Conservation (phyloP, 2,113 vertebrate species). For the Oenanthe melanoleuca region DNA sequence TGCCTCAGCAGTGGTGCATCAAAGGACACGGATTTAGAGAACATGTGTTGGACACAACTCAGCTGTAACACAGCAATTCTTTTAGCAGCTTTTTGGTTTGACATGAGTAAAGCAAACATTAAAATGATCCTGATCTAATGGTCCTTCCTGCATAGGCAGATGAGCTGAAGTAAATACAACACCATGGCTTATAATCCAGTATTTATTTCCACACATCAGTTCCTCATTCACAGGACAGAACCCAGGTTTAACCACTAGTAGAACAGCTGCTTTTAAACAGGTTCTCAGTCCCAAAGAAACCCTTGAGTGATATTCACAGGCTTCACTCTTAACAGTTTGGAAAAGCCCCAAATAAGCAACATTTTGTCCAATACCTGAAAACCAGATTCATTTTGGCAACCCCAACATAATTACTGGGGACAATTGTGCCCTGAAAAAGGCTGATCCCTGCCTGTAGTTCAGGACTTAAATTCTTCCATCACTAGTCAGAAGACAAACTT, state of each 20-base stretch:
- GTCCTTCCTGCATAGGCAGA: neutral
- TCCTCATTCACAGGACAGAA: constrained; percentile 10
- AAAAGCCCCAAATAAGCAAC: neutral
- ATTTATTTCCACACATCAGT: neutral
- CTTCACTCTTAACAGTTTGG: neutral
- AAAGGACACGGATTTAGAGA: fast-evolving
- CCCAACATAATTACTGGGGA: neutral
- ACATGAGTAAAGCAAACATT: neutral
- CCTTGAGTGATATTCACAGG: neutral
- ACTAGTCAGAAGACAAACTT: neutral
- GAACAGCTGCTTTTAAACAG: neutral
- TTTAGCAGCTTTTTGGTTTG: neutral
- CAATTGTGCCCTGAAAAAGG: neutral
- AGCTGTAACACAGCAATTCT: neutral
- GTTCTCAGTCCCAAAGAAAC: constrained; percentile 29
- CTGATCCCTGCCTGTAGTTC: neutral
- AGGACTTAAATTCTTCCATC: neutral
- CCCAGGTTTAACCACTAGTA: neutral
- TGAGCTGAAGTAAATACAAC: neutral
- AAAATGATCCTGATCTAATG: neutral
- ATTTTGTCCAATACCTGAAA: neutral
- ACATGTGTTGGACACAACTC: fast-evolving
- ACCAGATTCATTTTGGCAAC: neutral
- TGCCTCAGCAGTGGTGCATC: neutral
- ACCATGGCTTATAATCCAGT: constrained; percentile 24